Evolutionary conservation across 2,797 vertebrate species (phyloP).

Genomic region (Monodelphis domestica): DNA sequence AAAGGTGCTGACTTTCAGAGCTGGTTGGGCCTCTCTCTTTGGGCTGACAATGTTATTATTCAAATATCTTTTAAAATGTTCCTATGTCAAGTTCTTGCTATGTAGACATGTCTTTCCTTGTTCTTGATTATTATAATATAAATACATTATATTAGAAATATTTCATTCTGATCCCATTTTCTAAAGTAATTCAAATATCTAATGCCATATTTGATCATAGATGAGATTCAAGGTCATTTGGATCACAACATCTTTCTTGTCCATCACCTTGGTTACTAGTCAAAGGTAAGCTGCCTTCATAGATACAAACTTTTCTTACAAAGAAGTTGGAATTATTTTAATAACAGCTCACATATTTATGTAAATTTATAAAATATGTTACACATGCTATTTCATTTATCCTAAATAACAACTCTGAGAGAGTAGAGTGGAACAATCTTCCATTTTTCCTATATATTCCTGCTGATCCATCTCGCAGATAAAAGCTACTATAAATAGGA

Average conservation of each 20-base stretch:
- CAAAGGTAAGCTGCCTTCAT: not conserved
- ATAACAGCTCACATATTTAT: not conserved
- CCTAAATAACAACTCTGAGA: not conserved
- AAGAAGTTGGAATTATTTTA: not conserved
- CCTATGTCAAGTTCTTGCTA: slow-evolving; percentile 52
- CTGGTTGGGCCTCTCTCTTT: not conserved
- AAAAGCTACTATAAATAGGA: not conserved
- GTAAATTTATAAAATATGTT: not conserved
- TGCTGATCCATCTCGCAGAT: not conserved
- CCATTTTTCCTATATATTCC: not conserved
- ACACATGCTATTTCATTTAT: not conserved
- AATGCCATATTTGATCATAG: slow-evolving; percentile 41
- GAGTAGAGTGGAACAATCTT: not conserved
- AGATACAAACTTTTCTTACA: not conserved
- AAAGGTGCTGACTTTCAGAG: too few species aligned
- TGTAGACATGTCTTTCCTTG: slow-evolving; percentile 25
- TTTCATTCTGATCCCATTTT: slow-evolving; percentile 16
- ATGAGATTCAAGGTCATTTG: not conserved
- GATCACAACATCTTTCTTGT: not conserved
- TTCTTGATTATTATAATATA: slow-evolving; percentile 25
- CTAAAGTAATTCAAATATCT: slow-evolving; percentile 10
- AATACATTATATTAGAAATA: slow-evolving; percentile 31
- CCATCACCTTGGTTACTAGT: not conserved
- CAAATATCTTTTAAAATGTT: slow-evolving; percentile 37
- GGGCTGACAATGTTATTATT: not conserved